Evolutionary conservation across 2,113 vertebrate genomes (phyloP), one percentile per base, ranked within the genome.

Genomic region (Oenanthe melanoleuca): DNA sequence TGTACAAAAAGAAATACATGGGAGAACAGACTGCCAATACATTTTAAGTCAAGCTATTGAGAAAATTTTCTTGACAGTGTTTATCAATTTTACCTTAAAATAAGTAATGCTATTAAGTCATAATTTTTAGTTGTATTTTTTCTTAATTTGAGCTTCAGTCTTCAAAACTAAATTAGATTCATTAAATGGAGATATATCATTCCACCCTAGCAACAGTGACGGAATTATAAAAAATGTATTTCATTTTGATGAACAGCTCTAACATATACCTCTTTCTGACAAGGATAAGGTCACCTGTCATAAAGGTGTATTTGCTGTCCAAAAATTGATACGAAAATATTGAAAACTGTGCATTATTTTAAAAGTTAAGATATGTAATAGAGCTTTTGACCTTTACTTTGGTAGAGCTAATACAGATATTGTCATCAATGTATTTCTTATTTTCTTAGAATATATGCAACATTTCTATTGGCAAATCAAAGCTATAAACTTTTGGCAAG

Each of bases 241-340:
- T 97, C 60, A 84, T 97, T 98, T 98, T 97, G 92, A 98, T 97
- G 86, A 97, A 96, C 88, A 95, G 75, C 89, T 96, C 66, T 87
- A 95, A 97, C 9, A 70, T 65, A 75, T 74, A 92, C 97, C 91
- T 97, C 96, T 97, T 97, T 92, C 92, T 97, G 95, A 96, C 94
- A 83, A 42, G 91, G 92, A 99, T 98, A 98, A 99, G 98, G 98
- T 98, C 98, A 98, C 31, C 97, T 98, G 97, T 98, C 98, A 97
- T 61, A 64, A 96, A 97, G 97, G 95, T 98, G 94, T 97, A 98
- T 98, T 98, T 98, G 87, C 92, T 93, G 42, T 97, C 97, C 97
- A 94, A 97, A 98, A 98, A 97, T 86, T 95, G 95, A 98, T 98
- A 97, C 26, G 22, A 96, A 98, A 98, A 90, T 96, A 97, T 79